Conservation (phyloP, 2,113 vertebrate species). For the Macquaria australasica region DNA sequence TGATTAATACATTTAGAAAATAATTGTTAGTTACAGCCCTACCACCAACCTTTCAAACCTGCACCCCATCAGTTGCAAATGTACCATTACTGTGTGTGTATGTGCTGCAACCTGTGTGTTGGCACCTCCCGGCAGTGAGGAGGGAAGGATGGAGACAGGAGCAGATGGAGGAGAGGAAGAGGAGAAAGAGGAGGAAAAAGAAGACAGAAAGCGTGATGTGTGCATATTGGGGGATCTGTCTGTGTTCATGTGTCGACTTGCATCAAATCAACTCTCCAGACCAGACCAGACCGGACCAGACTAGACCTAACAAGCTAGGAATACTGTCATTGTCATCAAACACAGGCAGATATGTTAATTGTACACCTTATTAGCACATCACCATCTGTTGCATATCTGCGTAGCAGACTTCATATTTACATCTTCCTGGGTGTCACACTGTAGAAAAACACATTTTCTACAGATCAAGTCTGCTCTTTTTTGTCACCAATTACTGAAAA, state of each 20-base stretch:
- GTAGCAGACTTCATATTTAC: slow-evolving; percentile 13
- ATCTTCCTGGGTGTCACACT: not conserved
- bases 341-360: slow-evolving; percentile 29
- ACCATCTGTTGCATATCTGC: slow-evolving; percentile 35
- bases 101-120: slow-evolving; percentile 6
- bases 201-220: not conserved
- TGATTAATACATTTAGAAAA: not conserved
- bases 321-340: slow-evolving; percentile 1
- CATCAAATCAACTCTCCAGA: not conserved
- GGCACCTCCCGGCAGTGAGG: not conserved
- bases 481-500: not conserved
- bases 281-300: slow-evolving; percentile 6
- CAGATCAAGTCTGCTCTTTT: not conserved
- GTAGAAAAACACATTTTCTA: not conserved
- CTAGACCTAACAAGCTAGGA: not conserved
- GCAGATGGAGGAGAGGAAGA: slow-evolving; percentile 14
- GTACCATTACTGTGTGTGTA: not conserved
- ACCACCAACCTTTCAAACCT: not conserved
- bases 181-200: not conserved
- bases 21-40: not conserved
- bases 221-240: not conserved
- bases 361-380: slow-evolving; percentile 19
- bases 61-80: not conserved
- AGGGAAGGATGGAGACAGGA: not conserved
- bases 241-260: not conserved